Evolutionary conservation across 2,797 vertebrate genomes (phyloP), one percentile per base, ranked within the genome.

Genomic region (Clarias platycephalus): DNA sequence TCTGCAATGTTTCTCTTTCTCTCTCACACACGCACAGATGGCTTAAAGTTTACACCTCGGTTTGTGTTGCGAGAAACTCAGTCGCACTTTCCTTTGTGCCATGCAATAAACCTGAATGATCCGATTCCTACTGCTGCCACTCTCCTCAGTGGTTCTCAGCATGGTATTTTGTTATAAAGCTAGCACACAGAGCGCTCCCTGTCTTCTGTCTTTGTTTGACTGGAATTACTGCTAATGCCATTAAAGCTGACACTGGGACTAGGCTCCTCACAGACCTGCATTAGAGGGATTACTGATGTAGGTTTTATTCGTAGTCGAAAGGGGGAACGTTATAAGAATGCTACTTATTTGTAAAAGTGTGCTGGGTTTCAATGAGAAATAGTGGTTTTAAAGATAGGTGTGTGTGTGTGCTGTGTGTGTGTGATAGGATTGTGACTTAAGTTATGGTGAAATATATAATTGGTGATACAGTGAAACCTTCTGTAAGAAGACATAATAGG

Each of bases 211-310:
- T 87, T 88, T 87, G 82, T 88, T 87, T 86, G 84, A 87, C 84
- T 90, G 84, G 92, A 93, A 93, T 93, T 93, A 93, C 91, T 80
- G 88, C 91, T 94, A 94, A 94, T 93, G 89, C 91, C 90, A 92
- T 94, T 94, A 94, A 94, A 94, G 92, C 92, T 91, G 91, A 83
- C 89, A 88, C 81, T 66, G 70, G 81, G 63, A 53, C 68, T 82
- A 83, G 74, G 81, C 75, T 85, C 80, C 34, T 81, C 70, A 85
- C 74, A 87, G 76, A 57, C 44, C 63, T 82, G 81, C 81, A 77
- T 87, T 85, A 88, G 62, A 34, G 70, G 70, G 87, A 88, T 90
- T 90, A 90, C 37, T 80, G 75, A 81, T 88, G 81, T 86, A 83
- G 84, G 68, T 82, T 85, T 82, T 85, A 86, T 86, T 84, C 87